phyloP scores from a whole-genome alignment of 1,140 invertebrate species.

The Drosophila repletoides region DNA sequence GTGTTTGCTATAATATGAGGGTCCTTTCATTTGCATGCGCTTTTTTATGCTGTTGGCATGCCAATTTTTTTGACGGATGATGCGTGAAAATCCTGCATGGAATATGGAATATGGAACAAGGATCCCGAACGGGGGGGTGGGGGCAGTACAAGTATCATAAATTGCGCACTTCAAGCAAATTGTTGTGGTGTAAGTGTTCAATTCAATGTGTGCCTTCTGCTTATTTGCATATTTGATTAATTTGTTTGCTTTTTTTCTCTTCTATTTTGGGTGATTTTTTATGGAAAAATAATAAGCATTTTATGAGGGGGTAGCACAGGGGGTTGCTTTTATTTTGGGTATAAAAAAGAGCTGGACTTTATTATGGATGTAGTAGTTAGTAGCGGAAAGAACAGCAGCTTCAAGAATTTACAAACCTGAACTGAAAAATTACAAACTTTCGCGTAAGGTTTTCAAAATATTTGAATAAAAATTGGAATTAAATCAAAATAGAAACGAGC shows the following conservation, averaged over 20 bases:
- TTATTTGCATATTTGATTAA: constrained; percentile 80
- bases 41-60: constrained; percentile 64
- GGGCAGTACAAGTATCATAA: too few relatives aligned
- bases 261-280: constrained; percentile 73
- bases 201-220: constrained; percentile 22
- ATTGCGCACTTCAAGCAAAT: constrained; percentile 28
- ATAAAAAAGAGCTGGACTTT: too few relatives aligned
- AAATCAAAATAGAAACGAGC: too few relatives aligned
- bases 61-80: constrained; percentile 78
- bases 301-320: constrained; percentile 31
- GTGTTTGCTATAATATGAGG: constrained; percentile 29
- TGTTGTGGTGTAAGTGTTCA: constrained; percentile 22
- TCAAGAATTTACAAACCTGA: too few relatives aligned
- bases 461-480: too few relatives aligned
- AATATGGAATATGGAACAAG: too few relatives aligned
- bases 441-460: too few relatives aligned
- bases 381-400: too few relatives aligned
- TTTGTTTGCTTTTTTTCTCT: constrained; percentile 50
- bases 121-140: not conserved
- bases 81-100: constrained; percentile 55
- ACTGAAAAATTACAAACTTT: too few relatives aligned
- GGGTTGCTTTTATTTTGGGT: constrained; percentile 9
- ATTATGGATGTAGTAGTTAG: too few relatives aligned
- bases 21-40: constrained; percentile 59
- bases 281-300: constrained; percentile 77